Base-by-base conservation (phyloP, 2,888 invertebrate genomes). In the Camponotus fellah region DNA sequence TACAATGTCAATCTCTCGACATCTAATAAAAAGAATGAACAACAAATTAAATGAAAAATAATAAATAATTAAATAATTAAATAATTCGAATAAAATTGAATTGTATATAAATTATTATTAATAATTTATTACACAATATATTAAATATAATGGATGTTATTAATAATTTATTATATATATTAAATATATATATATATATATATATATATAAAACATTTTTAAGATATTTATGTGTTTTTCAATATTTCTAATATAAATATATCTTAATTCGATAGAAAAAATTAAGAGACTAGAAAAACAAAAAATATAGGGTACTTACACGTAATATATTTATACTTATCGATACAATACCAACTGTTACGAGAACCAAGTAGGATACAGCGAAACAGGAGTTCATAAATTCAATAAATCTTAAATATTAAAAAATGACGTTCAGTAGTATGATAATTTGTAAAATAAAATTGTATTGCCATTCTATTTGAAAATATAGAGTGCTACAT, bases 311-410 rank as follows among this genome's bases (percentile, higher is more conserved):
- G 26, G 26, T 26, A 26, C 26, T 26, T 32, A 83, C 83, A n/a
- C 72, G 60, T 58, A 65, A 83, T 34, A 80, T 14, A 65, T 83
- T 83, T 14, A 83, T n/a, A 37, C 71, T 80, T 26, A 37, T 0
- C 40, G 83, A 79, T 49, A 17, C 21, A 9, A 80, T 80, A 34
- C 71, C 79, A 12, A 80, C 3, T 2, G 9, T 17, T 12, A 32
- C 56, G 43, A 80, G 17, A 58, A 65, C 0, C 26, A 80, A 46
- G 32, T 80, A 83, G 9, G 79, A 76, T 3, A 49, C 17, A 3
- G 10, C 17, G n/a, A 32, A 49, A 46, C 46, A 49, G 17, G 49
- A 82, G 53, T 26, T 65, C 0, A 82, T 32, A 34, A 32, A 9
- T 1, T 81, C 49, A n/a, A 64, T 4, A 8, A 81, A 81, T 56